These are phyloP conservation scores for Macrotus californicus DNA, from an alignment of 2,113 vertebrate genomes.

Conservation along the genomic window DNA sequence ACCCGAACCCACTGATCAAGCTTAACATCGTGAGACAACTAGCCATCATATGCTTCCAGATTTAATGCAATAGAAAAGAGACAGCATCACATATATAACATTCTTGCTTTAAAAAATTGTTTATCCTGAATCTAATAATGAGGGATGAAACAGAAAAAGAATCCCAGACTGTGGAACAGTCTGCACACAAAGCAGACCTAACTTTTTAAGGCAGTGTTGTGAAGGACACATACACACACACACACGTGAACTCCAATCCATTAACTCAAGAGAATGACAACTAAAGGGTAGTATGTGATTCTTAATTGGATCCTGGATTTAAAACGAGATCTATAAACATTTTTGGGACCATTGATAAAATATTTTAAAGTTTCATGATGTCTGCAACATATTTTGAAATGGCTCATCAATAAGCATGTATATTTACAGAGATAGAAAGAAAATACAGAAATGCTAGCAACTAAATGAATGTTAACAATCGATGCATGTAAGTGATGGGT, in stretches of 20 bases:
- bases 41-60: background rate
- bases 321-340: background rate
- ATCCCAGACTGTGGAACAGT: background rate
- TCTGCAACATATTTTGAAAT: background rate
- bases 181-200: background rate
- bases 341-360: background rate
- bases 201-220: background rate
- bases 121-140: background rate
- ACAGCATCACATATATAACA: background rate
- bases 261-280: background rate
- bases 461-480: background rate
- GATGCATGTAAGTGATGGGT: background rate
- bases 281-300: background rate
- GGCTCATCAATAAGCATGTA: background rate
- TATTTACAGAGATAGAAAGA: background rate
- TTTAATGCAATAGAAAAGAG: background rate
- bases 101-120: background rate
- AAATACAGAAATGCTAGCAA: background rate
- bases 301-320: background rate
- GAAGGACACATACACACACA: background rate
- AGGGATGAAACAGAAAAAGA: conserved; percentile 24
- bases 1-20: background rate
- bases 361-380: background rate
- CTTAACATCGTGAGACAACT: background rate
- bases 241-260: background rate